Base-by-base conservation (phyloP, 53 echinoderm and acorn worm species). In the Apostichopus leukothele region DNA sequence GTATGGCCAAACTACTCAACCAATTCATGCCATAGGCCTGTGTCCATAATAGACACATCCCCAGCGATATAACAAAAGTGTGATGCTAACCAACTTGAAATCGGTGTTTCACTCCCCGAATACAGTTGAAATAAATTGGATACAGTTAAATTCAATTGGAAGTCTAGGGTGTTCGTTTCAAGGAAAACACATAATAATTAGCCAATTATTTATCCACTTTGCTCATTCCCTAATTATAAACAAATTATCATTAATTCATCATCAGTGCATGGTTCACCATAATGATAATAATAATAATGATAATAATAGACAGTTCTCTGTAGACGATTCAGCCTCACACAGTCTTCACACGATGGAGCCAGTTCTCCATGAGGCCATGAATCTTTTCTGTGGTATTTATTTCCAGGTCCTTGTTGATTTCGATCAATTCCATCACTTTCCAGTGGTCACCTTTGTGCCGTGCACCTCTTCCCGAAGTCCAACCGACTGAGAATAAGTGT, bases 21-120 rank as follows among this genome's bases (percentile, higher is more conserved):
- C 76, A 76, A n/a, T 10, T 76, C 76, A 76, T 76, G 23, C 76
- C 76, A 21, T 76, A 76, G 76, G 76, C 76, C 22, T 76, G 76
- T 76, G 18, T 76, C 76, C 76, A 76, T 76, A 76, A 76, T 76
- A 76, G 76, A 21, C 76, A 76, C 21, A 76, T 76, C 76, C 76
- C 76, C 76, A 76, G 76, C 22, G 23, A 14, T 76, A 76, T 76
- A 76, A 14, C 76, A 76, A 14, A 76, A 76, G 76, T 76, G 76
- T 76, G 76, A 76, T 76, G 22, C 76, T 76, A 22, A 76, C 76
- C 22, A 76, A 76, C 22, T 76, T 14, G 76, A 76, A 76, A n/a
- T 76, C 22, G 76, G 76, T 22, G 23, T 76, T 76, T 76, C 23
- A 22, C 18, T 21, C 76, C 22, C 23, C 10, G 76, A 76, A 76